Evolutionary conservation across 2,888 invertebrate species (phyloP).

Genomic region (Coremacera marginata): DNA sequence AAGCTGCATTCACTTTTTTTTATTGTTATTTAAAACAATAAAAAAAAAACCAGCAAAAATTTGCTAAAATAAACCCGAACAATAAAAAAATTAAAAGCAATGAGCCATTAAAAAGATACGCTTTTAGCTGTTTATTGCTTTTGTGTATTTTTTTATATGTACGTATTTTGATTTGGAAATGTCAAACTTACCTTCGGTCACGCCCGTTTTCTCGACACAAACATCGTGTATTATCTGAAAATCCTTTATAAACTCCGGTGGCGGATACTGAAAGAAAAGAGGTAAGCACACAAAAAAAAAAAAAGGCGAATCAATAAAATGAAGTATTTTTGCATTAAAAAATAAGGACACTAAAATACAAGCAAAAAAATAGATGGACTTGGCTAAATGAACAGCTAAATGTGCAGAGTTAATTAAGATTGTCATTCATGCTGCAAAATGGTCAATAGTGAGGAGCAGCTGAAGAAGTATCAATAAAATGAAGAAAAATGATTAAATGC

Average conservation of each 20-base stretch:
- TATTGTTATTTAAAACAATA: too few species aligned
- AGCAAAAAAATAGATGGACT: background rate
- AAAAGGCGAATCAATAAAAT: conserved; percentile 11
- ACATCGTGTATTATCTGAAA: conserved; percentile 53
- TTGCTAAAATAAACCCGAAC: background rate
- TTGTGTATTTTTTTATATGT: background rate
- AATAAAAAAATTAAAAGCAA: background rate
- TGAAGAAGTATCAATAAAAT: background rate
- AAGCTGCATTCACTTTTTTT: background rate
- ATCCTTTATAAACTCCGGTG: conserved; percentile 51
- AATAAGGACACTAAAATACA: background rate
- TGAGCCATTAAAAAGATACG: background rate
- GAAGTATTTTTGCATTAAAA: background rate
- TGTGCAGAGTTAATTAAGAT: conserved; percentile 67
- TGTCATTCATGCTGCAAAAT: conserved; percentile 64
- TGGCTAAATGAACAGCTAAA: conserved; percentile 46
- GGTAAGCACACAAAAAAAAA: conserved; percentile 32
- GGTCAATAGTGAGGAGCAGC: conserved; percentile 32
- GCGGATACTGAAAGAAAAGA: conserved; percentile 53
- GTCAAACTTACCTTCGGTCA: conserved; percentile 40
- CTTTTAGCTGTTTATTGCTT: background rate
- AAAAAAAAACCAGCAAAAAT: background rate
- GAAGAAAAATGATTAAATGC: too few species aligned
- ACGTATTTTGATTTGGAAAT: background rate
- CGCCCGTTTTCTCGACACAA: conserved; percentile 55